Percentiles rank a stretch among this genome's conserved stretches.
Evolutionary conservation across 2,888 invertebrate genomes (phyloP).

Genomic region (Acronicta alni): DNA sequence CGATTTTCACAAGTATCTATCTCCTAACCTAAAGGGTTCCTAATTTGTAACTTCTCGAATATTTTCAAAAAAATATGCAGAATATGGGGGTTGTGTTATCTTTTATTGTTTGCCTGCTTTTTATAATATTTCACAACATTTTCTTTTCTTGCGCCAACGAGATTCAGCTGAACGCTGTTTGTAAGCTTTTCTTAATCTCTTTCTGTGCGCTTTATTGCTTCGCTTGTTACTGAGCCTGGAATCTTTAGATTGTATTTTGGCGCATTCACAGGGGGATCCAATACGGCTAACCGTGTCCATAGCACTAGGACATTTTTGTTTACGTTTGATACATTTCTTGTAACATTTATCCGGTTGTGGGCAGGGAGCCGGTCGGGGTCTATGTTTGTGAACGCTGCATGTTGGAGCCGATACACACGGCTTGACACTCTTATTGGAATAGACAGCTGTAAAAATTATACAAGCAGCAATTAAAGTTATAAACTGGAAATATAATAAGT

Average conservation of each 20-base stretch:
- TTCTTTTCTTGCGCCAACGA: slow-evolving; percentile 67
- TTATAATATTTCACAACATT: slow-evolving; percentile 74
- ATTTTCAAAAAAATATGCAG: no score
- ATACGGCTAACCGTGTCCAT: slow-evolving; percentile 70
- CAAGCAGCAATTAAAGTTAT: slow-evolving; percentile 3
- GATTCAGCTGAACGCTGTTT: slow-evolving; percentile 68
- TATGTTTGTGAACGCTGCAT: slow-evolving; percentile 77
- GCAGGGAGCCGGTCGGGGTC: slow-evolving; percentile 78
- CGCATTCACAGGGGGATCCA: slow-evolving; percentile 74
- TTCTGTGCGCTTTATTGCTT: slow-evolving; percentile 66
- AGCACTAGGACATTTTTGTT: slow-evolving; percentile 77
- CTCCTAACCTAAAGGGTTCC: no score
- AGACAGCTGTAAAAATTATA: slow-evolving; percentile 68
- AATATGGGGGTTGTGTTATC: not conserved
- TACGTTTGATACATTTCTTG: slow-evolving; percentile 70
- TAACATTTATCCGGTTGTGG: slow-evolving; percentile 79
- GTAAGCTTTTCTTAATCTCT: slow-evolving; percentile 69
- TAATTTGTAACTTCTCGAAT: no score
- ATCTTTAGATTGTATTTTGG: slow-evolving; percentile 67
- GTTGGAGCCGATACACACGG: slow-evolving; percentile 79
- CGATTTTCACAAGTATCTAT: no score
- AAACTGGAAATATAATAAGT: not conserved
- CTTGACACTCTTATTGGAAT: slow-evolving; percentile 68
- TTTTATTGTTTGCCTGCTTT: slow-evolving; percentile 7
- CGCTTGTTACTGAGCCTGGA: slow-evolving; percentile 60